phyloP scores from a whole-genome alignment of 1,140 invertebrate species.

The Drosophila trapezifrons region DNA sequence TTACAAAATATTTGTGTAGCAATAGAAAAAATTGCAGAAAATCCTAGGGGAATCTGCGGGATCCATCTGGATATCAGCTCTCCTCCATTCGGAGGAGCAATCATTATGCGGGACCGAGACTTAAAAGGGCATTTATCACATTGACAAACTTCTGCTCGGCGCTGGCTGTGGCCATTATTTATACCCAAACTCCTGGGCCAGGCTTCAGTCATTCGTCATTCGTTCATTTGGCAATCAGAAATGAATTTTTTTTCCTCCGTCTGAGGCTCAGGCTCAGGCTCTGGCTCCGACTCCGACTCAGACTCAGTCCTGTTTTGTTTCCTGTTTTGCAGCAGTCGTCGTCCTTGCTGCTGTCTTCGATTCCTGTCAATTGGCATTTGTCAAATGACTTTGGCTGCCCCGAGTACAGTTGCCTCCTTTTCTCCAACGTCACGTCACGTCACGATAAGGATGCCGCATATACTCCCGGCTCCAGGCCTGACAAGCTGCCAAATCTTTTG shows the following conservation, averaged over 20 bases:
- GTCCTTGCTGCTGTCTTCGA: conserved; percentile 35
- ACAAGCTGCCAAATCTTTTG: conserved; percentile 60
- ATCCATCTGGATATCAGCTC: neutral
- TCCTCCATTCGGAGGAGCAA: neutral
- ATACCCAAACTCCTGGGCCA: neutral
- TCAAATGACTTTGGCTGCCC: conserved; percentile 58
- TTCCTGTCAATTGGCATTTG: conserved; percentile 70
- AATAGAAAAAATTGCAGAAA: neutral
- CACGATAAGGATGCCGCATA: conserved; percentile 28
- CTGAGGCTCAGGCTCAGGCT: neutral
- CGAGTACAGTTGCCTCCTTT: conserved; percentile 41
- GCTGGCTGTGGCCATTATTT: conserved; percentile 4
- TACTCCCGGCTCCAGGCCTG: conserved; percentile 7
- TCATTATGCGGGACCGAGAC: conserved; percentile 71
- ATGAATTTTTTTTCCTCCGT: conserved; percentile 34
- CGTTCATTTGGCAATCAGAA: conserved; percentile 56
- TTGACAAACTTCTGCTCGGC: conserved; percentile 49
- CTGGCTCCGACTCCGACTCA: too few species aligned
- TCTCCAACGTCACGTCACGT: conserved; percentile 42
- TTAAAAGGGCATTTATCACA: conserved; percentile 81
- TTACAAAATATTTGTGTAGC: conserved; percentile 2
- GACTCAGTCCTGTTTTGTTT: conserved; percentile 14
- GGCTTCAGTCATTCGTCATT: conserved; percentile 47
- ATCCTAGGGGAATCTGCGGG: conserved; percentile 1
- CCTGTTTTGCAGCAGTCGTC: conserved; percentile 23